These are phyloP conservation scores for Panzeria rudis DNA, from an alignment of 2,888 invertebrate genomes.

Conservation along the genomic window DNA sequence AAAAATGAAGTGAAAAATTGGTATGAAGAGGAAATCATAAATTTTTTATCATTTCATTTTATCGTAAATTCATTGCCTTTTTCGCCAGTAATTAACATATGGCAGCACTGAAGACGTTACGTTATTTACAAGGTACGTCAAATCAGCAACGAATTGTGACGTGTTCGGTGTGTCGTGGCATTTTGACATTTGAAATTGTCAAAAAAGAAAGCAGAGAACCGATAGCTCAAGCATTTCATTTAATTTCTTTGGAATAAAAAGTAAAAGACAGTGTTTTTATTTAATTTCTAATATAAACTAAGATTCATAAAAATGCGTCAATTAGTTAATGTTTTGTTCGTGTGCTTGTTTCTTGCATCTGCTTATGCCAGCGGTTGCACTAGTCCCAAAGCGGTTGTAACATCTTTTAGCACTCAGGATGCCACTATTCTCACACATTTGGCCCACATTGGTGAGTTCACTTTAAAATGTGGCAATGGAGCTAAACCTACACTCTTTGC, in stretches of 20 bases:
- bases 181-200: slow-evolving; percentile 71
- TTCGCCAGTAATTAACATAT: slow-evolving; percentile 1
- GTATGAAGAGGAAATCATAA: no score
- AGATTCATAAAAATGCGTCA: slow-evolving; percentile 76
- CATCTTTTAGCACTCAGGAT: slow-evolving; percentile 95
- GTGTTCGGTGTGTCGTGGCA: slow-evolving; percentile 73
- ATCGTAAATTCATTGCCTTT: neutral
- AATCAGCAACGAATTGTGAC: slow-evolving; percentile 61
- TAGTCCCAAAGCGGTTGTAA: slow-evolving; percentile 89
- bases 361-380: slow-evolving; percentile 83
- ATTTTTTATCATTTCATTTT: no score
- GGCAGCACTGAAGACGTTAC: slow-evolving; percentile 44
- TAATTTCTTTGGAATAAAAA: slow-evolving; percentile 15
- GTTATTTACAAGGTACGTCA: slow-evolving; percentile 14
- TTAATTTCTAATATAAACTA: slow-evolving; percentile 20
- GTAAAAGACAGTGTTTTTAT: slow-evolving; percentile 6
- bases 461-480: slow-evolving; percentile 90
- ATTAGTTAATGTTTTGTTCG: slow-evolving; percentile 75
- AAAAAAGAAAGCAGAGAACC: slow-evolving; percentile 53
- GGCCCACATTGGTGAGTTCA: slow-evolving; percentile 96
- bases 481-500: slow-evolving; percentile 92
- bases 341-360: slow-evolving; percentile 73
- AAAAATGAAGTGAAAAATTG: no score
- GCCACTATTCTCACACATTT: slow-evolving; percentile 95
- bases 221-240: slow-evolving; percentile 9